Base-by-base conservation (phyloP, 1,140 invertebrate genomes). In the Paralvinella palmiformis region DNA sequence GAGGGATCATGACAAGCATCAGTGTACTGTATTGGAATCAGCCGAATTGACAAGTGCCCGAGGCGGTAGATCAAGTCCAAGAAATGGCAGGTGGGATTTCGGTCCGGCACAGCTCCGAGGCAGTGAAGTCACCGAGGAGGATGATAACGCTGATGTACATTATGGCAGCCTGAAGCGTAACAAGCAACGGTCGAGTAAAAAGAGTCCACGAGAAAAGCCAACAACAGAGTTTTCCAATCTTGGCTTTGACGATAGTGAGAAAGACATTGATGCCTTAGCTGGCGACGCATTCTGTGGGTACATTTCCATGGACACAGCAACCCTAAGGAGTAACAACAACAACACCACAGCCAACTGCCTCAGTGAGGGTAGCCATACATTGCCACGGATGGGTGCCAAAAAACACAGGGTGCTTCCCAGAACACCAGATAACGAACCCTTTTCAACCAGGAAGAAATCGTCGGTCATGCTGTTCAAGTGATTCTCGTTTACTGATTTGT, bases 101-200 rank as follows among this genome's bases (percentile, higher is more conserved):
- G 33, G 27, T 20, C n/a, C 36, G 20, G 22, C 35, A 60, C 27
- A 60, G 41, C 37, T 3, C 24, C 24, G 36, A 45, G 13, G 13
- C n/a, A 24, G n/a, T 22, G 41, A 45, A 41, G 32, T 41, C 37
- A 22, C 13, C 41, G 3, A 60, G 13, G 33, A 17, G 24, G 58
- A 60, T 41, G 58, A 60, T 27, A 60, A 60, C 1, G 41, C 44
- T 20, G 58, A 60, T 10, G 58, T 60, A 24, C 58, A 41, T 22
- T 57, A 57, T n/a, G 35, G 33, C 20, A 60, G 35, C 35, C 41
- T 55, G 69, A 67, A 62, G 53, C 68, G 33, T 59, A 62, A 17
- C 59, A 41, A 45, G 41, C 31, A 48, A 24, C 7, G 59, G 33
- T 5, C 37, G 44, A 56, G 62, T 66, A 7, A 37, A 45, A 20